Percentiles rank a stretch among this genome's conserved stretches.
These are phyloP conservation scores for Anseranas semipalmata DNA, from an alignment of 2,113 vertebrate species.

Conservation along the genomic window DNA sequence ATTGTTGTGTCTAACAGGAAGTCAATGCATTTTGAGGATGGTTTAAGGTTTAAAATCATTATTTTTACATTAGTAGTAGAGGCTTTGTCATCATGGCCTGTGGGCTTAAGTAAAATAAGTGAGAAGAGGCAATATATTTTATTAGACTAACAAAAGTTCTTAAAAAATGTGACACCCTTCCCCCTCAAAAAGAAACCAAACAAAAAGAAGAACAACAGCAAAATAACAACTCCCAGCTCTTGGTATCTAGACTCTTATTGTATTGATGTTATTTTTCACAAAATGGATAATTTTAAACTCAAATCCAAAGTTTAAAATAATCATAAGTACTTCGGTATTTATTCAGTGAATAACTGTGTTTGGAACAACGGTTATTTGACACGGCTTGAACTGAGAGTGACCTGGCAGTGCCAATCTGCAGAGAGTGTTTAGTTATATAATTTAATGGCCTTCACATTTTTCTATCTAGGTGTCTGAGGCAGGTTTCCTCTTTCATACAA, in stretches of 20 bases:
- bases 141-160: not conserved
- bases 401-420: slow-evolving; percentile 45
- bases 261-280: not conserved
- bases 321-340: not conserved
- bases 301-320: not conserved
- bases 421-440: slow-evolving; percentile 58
- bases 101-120: not conserved
- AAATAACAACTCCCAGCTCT: not conserved
- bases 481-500: slow-evolving; percentile 73
- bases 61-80: not conserved
- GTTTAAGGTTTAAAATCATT: not conserved
- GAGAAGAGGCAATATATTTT: not conserved
- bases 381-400: slow-evolving; percentile 66
- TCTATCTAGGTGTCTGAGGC: slow-evolving; percentile 72
- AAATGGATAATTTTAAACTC: not conserved
- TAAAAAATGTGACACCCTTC: not conserved
- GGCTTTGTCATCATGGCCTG: not conserved
- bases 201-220: not conserved
- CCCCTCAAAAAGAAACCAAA: not conserved
- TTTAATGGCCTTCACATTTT: slow-evolving; percentile 73
- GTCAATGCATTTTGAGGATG: not conserved
- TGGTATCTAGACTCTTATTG: not conserved
- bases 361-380: slow-evolving; percentile 7
- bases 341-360: not conserved
- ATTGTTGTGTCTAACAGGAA: not conserved